phyloP scores from a whole-genome alignment of 1,140 invertebrate genomes.

The Heliconius hewitsoni region DNA sequence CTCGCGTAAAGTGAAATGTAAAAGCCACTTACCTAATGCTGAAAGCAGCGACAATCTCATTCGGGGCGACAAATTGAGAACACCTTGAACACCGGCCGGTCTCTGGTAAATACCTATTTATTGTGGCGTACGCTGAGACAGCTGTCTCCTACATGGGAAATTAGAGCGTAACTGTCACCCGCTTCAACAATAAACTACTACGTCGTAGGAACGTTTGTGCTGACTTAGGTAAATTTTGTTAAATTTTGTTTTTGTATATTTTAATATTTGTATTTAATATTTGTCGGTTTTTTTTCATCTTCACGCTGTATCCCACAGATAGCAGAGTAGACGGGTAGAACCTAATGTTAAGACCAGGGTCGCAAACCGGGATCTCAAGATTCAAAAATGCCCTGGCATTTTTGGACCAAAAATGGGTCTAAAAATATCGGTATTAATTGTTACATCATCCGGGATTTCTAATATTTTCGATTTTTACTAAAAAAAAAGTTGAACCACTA shows the following conservation, averaged over 20 bases:
- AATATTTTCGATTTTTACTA: no score
- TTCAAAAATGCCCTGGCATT: no score
- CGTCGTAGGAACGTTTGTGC: not conserved
- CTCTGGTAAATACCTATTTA: constrained; percentile 72
- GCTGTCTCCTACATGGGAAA: constrained; percentile 55
- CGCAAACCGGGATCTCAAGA: no score
- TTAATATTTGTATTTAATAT: no score
- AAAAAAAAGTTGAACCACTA: no score
- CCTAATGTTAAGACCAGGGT: no score
- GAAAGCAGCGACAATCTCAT: constrained; percentile 75
- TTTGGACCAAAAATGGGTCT: no score
- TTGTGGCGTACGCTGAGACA: constrained; percentile 60
- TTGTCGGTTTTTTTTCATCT: no score
- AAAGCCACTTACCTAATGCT: constrained; percentile 72
- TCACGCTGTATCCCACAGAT: no score
- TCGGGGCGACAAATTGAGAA: constrained; percentile 74
- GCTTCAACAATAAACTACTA: constrained; percentile 1
- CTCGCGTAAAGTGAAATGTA: constrained; percentile 68
- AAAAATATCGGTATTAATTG: no score
- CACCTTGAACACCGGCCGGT: constrained; percentile 60
- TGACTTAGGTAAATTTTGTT: not conserved
- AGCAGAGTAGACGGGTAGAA: no score
- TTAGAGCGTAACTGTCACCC: constrained; percentile 25
- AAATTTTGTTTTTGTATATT: not conserved
- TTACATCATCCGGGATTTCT: no score